These are phyloP conservation scores for Hydropotes inermis DNA, from an alignment of 2,113 vertebrate genomes.

Conservation along the genomic window DNA sequence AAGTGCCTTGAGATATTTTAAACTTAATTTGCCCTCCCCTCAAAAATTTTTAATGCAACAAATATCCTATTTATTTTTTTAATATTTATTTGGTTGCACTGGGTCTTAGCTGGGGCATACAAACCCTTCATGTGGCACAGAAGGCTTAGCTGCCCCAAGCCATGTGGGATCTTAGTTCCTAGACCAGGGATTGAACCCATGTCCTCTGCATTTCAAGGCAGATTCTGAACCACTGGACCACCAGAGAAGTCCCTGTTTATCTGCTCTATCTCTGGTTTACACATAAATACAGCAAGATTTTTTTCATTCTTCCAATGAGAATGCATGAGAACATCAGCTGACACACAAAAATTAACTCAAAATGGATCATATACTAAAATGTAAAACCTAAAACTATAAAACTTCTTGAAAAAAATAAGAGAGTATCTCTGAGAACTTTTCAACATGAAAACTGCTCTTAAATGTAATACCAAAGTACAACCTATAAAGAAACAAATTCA, in stretches of 20 bases:
- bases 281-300: not conserved
- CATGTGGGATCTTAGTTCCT: not conserved
- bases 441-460: not conserved
- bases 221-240: not conserved
- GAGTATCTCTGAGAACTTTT: not conserved
- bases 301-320: not conserved
- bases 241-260: not conserved
- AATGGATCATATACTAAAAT: not conserved
- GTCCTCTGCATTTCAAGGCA: not conserved
- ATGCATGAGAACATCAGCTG: not conserved
- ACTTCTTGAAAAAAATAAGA: not conserved
- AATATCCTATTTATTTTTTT: not conserved
- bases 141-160: not conserved
- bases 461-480: not conserved
- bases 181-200: not conserved
- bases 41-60: not conserved
- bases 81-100: not conserved
- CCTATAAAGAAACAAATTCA: not conserved
- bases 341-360: not conserved
- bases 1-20: not conserved
- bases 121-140: not conserved
- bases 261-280: not conserved
- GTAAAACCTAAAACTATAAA: not conserved
- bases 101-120: not conserved
- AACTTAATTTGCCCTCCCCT: not conserved